These are phyloP conservation scores for Anguilla megastoma DNA, from an alignment of 2,797 vertebrate genomes.

Conservation along the genomic window DNA sequence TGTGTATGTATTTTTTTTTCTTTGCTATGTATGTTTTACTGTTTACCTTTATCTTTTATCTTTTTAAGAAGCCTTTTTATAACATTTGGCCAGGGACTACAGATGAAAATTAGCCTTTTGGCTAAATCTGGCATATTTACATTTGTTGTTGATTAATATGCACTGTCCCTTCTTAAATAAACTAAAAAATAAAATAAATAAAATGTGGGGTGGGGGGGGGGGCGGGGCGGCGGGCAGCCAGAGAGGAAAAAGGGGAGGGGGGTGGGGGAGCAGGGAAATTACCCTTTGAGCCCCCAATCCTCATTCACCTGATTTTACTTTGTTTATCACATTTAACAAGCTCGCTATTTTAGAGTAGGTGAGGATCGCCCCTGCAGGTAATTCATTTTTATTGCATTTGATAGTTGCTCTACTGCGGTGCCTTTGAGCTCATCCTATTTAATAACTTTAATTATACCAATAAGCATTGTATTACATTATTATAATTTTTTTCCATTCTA, in stretches of 20 bases:
- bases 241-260: not conserved
- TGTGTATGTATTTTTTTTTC: too few species aligned
- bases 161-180: not conserved
- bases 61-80: too few species aligned
- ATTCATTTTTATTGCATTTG: not conserved
- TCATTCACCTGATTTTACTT: not conserved
- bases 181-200: not conserved
- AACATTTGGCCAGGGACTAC: too few species aligned
- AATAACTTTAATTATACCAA: not conserved
- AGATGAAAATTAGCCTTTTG: too few species aligned
- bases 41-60: too few species aligned
- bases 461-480: not conserved
- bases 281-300: not conserved
- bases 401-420: not conserved
- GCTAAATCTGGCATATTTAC: too few species aligned
- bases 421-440: not conserved
- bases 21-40: too few species aligned
- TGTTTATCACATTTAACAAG: slow-evolving; percentile 11
- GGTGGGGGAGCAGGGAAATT: not conserved
- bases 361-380: not conserved
- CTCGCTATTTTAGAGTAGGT: not conserved
- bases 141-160: too few species aligned
- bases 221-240: not conserved
- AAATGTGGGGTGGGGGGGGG: not conserved
- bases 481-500: not conserved